Evolutionary conservation across 37 sponge, comb jelly and placozoan genomes (phyloP).

Genomic region (Axinella damicornis): DNA sequence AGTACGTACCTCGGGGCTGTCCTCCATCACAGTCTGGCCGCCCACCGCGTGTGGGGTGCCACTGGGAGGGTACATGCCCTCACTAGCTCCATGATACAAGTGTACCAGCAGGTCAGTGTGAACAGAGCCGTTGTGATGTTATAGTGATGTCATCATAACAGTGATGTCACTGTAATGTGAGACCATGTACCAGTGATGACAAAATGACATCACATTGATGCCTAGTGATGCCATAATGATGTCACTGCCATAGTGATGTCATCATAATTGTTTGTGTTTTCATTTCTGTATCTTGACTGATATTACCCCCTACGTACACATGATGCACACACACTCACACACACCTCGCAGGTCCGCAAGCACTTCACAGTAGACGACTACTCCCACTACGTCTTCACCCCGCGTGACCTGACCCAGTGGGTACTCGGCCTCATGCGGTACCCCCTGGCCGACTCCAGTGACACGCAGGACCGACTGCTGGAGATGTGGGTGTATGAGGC

Average conservation of each 20-base stretch:
- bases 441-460: constrained; percentile 14
- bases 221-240: too few species aligned
- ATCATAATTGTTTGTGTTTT: constrained; percentile 1
- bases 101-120: constrained; percentile 84
- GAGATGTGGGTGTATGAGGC: constrained; percentile 94
- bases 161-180: too few species aligned
- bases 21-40: constrained; percentile 50
- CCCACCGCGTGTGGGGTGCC: constrained; percentile 86
- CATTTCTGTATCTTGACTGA: too few species aligned
- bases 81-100: constrained; percentile 90
- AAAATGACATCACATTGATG: too few species aligned
- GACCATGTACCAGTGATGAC: too few species aligned
- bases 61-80: constrained; percentile 77
- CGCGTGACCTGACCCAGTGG: constrained; percentile 96
- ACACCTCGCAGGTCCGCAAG: constrained; percentile 56
- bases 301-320: too few species aligned
- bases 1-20: constrained; percentile 84
- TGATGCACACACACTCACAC: not conserved
- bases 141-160: too few species aligned
- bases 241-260: too few species aligned
- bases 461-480: constrained; percentile 33
- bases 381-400: constrained; percentile 97
- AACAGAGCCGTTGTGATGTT: too few species aligned
- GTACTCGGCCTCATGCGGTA: constrained; percentile 87
- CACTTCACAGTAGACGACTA: constrained; percentile 83